A percentile compares a stretch with the other conserved stretches of the same genome.
Evolutionary conservation across 2,113 vertebrate genomes (phyloP).

Genomic region (Rhea pennata): DNA sequence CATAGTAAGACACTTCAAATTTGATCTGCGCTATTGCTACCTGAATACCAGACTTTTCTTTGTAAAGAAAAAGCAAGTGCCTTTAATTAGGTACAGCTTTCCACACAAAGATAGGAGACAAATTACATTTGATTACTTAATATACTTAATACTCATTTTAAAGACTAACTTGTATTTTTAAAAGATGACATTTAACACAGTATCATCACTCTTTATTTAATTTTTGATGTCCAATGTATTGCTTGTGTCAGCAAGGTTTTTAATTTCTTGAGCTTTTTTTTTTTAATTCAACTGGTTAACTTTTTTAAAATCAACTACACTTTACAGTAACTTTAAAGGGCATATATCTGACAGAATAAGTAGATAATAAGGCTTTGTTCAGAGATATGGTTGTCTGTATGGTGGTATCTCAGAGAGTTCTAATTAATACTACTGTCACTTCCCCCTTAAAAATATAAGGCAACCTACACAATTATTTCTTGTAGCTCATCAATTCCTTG

Average conservation of each 20-base stretch:
- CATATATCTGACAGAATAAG: not conserved
- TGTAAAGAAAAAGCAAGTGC: not conserved
- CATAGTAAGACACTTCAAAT: not conserved
- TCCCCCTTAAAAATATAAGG: slow-evolving; percentile 18
- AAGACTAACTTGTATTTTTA: not conserved
- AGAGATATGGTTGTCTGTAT: not conserved
- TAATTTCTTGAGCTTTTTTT: not conserved
- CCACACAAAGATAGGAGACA: not conserved
- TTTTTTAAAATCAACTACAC: not conserved
- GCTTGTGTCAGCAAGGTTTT: not conserved
- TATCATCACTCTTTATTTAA: not conserved
- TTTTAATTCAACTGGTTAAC: not conserved
- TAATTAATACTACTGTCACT: slow-evolving; percentile 27
- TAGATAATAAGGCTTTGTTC: slow-evolving; percentile 29
- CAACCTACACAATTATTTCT: slow-evolving; percentile 2
- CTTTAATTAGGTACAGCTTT: not conserved
- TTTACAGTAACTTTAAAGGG: not conserved
- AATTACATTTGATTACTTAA: not conserved
- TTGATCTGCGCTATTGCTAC: not conserved
- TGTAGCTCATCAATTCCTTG: not conserved
- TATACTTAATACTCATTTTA: not conserved
- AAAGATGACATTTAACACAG: not conserved
- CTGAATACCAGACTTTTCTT: not conserved
- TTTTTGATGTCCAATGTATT: not conserved
- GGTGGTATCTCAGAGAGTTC: not conserved